These are phyloP conservation scores for Margarornis squamiger DNA, from an alignment of 2,797 vertebrate genomes.

Conservation along the genomic window DNA sequence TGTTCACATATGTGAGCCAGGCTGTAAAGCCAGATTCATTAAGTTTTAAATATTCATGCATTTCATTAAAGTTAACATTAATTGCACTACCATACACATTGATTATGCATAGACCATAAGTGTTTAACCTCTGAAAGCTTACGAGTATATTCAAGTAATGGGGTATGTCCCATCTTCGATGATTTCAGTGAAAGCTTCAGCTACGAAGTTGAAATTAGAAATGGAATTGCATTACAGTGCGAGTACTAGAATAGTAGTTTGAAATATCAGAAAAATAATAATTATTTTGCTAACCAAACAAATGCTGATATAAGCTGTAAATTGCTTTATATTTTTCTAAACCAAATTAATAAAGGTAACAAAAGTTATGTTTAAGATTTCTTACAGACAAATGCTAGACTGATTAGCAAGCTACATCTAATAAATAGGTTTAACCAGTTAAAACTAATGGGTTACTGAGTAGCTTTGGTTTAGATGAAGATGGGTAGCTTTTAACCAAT, in stretches of 20 bases:
- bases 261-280: background rate
- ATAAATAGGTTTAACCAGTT: background rate
- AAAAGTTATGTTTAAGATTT: background rate
- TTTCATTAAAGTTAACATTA: slow-evolving; percentile 70
- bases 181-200: slow-evolving; percentile 19
- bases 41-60: slow-evolving; percentile 64
- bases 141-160: slow-evolving; percentile 53
- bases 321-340: background rate
- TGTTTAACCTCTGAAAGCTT: slow-evolving; percentile 68
- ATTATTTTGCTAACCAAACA: background rate
- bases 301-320: background rate
- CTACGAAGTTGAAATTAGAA: slow-evolving; percentile 25
- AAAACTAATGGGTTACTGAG: background rate
- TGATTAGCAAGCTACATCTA: background rate
- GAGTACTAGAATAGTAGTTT: background rate
- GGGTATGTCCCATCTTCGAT: slow-evolving; percentile 12
- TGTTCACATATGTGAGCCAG: slow-evolving; percentile 35
- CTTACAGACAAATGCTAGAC: background rate
- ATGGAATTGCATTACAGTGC: background rate
- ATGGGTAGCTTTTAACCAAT: background rate
- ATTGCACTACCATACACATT: slow-evolving; percentile 57
- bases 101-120: slow-evolving; percentile 62
- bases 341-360: background rate
- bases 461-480: background rate
- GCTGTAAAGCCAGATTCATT: slow-evolving; percentile 37